Evolutionary conservation across 2,797 vertebrate species (phyloP).

Genomic region (Halcyon chelicuti): DNA sequence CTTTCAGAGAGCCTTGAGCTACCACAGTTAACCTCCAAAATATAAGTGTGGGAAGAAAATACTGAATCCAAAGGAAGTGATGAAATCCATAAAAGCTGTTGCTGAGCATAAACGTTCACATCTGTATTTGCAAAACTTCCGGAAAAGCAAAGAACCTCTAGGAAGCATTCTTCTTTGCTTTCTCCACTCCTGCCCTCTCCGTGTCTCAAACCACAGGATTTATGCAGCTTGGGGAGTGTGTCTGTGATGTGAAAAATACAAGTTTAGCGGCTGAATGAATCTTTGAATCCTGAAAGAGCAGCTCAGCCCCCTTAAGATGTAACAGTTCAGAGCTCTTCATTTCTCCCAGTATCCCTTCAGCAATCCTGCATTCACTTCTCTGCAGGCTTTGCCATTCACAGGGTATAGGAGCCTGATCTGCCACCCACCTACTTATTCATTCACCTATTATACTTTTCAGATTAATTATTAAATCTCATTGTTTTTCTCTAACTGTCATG

Average conservation of each 20-base stretch:
- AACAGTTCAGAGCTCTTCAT: neutral
- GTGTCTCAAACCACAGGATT: neutral
- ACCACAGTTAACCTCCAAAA: neutral
- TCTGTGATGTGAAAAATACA: neutral
- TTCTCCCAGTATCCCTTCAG: neutral
- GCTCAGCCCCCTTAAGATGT: neutral
- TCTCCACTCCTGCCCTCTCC: neutral
- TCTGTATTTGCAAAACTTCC: neutral
- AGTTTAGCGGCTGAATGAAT: neutral
- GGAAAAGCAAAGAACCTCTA: neutral
- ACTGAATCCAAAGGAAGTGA: neutral
- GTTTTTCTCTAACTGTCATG: neutral
- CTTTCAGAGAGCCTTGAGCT: neutral
- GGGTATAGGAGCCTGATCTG: neutral
- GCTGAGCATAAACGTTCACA: neutral
- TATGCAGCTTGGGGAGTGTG: neutral
- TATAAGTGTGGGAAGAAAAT: neutral
- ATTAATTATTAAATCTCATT: neutral
- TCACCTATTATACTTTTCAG: neutral
- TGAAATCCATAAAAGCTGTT: neutral
- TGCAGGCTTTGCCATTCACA: neutral
- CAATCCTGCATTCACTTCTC: neutral
- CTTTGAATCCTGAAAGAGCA: neutral
- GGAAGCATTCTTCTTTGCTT: neutral
- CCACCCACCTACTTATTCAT: neutral